phyloP scores from a whole-genome alignment of 2,888 invertebrate species.

The Drosophila aldrichi region DNA sequence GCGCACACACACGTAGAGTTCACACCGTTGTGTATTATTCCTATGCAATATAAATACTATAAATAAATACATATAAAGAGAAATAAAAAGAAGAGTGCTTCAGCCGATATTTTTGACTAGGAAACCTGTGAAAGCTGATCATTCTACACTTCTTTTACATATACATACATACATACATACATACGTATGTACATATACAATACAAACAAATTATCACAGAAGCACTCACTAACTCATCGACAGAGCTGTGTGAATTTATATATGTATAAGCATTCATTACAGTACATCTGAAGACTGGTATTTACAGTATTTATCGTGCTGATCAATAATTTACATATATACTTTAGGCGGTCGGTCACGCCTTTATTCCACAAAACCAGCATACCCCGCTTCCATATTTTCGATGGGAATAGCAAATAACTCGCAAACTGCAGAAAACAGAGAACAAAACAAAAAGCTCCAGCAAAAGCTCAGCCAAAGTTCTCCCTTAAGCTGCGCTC shows the following conservation, averaged over 20 bases:
- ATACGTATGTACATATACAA: no score
- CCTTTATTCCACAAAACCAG: background rate
- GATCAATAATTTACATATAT: background rate
- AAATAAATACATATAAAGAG: constrained; percentile 10
- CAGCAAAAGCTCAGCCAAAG: constrained; percentile 49
- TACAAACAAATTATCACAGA: no score
- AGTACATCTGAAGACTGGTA: no score
- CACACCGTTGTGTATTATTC: constrained; percentile 36
- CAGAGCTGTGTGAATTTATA: no score
- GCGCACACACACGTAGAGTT: background rate
- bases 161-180: no score
- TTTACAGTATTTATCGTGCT: no score
- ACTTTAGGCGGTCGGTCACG: background rate
- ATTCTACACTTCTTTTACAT: no score
- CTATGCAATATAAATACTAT: constrained; percentile 22
- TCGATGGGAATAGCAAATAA: background rate
- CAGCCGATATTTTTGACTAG: background rate
- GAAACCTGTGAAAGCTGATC: background rate
- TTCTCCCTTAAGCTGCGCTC: constrained; percentile 42
- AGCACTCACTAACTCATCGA: no score
- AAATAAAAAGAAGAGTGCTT: background rate
- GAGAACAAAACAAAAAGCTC: constrained; percentile 45
- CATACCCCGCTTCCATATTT: background rate
- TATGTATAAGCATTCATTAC: no score
- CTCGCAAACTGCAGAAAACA: background rate